phyloP scores from a whole-genome alignment of 2,888 invertebrate species.

The Latheticus oryzae region DNA sequence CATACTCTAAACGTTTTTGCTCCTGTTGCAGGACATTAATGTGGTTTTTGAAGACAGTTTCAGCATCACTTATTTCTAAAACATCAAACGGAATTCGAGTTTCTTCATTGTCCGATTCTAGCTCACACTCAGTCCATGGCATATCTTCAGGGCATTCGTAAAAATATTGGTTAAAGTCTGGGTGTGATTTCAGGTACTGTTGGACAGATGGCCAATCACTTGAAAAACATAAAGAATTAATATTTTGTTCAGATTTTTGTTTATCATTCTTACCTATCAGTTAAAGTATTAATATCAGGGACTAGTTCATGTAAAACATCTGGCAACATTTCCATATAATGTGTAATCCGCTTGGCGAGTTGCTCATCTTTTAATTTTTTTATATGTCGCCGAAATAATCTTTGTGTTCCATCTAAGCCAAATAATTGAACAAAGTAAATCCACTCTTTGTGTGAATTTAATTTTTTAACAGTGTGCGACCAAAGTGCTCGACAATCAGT shows the following conservation, averaged over 20 bases:
- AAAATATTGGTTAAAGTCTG: constrained; percentile 94
- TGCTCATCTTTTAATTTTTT: constrained; percentile 86
- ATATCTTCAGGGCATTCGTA: constrained; percentile 83
- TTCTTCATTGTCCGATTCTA: constrained; percentile 74
- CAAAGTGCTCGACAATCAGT: constrained; percentile 86
- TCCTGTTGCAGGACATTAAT: constrained; percentile 92
- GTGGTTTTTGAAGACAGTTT: constrained; percentile 91
- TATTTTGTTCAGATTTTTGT: constrained; percentile 39
- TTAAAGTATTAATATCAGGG: constrained; percentile 78
- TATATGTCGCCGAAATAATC: constrained; percentile 81
- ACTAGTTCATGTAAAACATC: constrained; percentile 81
- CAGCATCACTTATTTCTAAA: constrained; percentile 90
- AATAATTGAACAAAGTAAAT: constrained; percentile 89
- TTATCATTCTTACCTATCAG: constrained; percentile 70
- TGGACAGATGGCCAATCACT: constrained; percentile 92
- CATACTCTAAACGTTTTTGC: constrained; percentile 89
- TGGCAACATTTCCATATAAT: constrained; percentile 82
- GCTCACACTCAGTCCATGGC: constrained; percentile 82
- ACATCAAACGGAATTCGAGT: constrained; percentile 92
- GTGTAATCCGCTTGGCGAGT: constrained; percentile 78
- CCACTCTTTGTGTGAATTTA: constrained; percentile 90
- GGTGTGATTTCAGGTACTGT: constrained; percentile 87
- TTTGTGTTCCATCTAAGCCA: constrained; percentile 70
- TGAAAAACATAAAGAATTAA: constrained; percentile 49
- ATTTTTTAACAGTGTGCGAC: constrained; percentile 87